A percentile compares a stretch with the other conserved stretches of the same genome.
Conservation (phyloP, 1,140 invertebrate species). For the Marisa cornuarietis region DNA sequence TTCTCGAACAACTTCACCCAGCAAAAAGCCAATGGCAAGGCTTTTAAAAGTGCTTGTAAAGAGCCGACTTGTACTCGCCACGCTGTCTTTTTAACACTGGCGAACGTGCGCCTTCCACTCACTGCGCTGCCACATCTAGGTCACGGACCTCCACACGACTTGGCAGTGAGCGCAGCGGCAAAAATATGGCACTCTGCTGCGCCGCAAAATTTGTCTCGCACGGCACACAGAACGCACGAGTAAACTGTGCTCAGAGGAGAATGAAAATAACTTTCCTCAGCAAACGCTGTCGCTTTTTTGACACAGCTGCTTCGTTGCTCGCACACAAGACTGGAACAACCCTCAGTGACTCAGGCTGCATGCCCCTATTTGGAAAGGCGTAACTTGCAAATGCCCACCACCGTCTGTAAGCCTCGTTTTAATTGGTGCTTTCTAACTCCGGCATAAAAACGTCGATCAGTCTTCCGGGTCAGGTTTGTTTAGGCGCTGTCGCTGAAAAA, state of each 20-base stretch:
- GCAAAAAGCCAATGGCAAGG: neutral
- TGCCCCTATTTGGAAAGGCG: conserved; percentile 55
- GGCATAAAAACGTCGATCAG: neutral
- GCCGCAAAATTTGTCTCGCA: neutral
- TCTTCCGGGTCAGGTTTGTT: neutral
- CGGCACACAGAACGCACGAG: neutral
- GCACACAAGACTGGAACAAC: conserved; percentile 3
- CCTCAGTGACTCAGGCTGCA: conserved; percentile 40
- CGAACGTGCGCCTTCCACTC: neutral
- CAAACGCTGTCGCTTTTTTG: conserved; percentile 10
- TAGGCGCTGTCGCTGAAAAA: neutral
- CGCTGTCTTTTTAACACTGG: conserved; percentile 8
- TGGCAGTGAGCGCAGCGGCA: conserved; percentile 17
- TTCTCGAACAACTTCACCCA: neutral
- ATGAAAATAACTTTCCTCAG: conserved; percentile 22
- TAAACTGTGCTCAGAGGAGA: neutral
- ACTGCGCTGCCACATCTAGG: conserved; percentile 2
- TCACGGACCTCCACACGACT: conserved; percentile 12
- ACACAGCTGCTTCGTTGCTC: neutral
- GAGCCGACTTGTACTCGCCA: neutral
- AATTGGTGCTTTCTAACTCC: conserved; percentile 35
- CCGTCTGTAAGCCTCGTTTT: conserved; percentile 34
- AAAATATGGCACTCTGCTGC: conserved; percentile 17
- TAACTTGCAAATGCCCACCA: conserved; percentile 32
- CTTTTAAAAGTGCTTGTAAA: neutral